Conservation (phyloP, 2,888 invertebrate genomes). For the Agrotis segetum region DNA sequence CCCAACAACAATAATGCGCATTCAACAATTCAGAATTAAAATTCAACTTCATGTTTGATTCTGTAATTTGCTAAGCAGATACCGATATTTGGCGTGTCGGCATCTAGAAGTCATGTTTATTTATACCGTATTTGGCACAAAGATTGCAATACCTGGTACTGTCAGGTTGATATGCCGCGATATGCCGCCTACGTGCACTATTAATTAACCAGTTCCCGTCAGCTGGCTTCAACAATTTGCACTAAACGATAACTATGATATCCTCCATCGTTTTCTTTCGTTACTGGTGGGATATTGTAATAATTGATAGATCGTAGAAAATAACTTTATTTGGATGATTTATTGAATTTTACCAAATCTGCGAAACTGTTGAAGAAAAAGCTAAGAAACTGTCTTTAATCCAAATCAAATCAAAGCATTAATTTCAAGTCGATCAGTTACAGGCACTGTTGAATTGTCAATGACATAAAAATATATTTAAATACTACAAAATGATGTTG, state of each 20-base stretch:
- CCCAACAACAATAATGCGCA: constrained; percentile 8
- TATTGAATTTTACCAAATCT: too few relatives aligned
- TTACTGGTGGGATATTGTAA: constrained; percentile 11
- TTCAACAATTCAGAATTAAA: constrained; percentile 11
- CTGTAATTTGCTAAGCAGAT: constrained; percentile 27
- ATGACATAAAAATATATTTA: too few relatives aligned
- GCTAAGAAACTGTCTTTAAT: too few relatives aligned
- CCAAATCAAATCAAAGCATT: too few relatives aligned
- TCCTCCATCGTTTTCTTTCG: constrained; percentile 18
- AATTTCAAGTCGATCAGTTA: too few relatives aligned
- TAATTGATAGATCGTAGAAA: constrained; percentile 26
- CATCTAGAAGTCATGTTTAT: constrained; percentile 58
- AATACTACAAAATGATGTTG: too few relatives aligned
- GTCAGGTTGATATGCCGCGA: constrained; percentile 57
- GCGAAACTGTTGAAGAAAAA: not conserved
- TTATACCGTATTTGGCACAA: constrained; percentile 61
- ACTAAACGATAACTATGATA: constrained; percentile 37
- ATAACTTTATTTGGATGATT: not conserved
- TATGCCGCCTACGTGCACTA: constrained; percentile 55
- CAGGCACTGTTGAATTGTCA: too few relatives aligned
- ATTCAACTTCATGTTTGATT: constrained; percentile 33
- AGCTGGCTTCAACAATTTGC: constrained; percentile 40
- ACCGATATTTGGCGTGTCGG: constrained; percentile 49
- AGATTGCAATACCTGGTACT: constrained; percentile 58
- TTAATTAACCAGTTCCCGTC: constrained; percentile 58